Conservation (phyloP, 1,140 invertebrate species). For the Parasteatoda tepidariorum region DNA sequence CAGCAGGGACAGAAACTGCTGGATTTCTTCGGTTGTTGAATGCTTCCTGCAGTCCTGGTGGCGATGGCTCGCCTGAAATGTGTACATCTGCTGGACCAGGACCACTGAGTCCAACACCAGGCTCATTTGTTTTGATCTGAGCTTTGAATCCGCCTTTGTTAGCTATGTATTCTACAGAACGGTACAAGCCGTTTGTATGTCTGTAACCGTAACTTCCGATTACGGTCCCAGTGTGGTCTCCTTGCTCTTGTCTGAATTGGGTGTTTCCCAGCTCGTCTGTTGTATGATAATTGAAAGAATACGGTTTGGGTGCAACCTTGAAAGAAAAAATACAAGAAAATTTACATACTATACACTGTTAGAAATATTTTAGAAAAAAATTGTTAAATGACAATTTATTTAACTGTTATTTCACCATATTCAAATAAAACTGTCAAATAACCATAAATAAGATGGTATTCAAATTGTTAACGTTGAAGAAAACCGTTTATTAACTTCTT, state of each 20-base stretch:
- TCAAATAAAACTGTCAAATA: neutral
- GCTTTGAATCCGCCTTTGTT: constrained; percentile 61
- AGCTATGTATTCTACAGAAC: constrained; percentile 62
- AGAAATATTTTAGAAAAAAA: neutral
- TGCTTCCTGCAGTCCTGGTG: neutral
- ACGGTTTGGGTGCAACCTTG: constrained; percentile 53
- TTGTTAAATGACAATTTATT: neutral
- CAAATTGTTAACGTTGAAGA: too few relatives aligned
- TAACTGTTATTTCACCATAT: neutral
- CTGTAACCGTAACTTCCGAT: constrained; percentile 61
- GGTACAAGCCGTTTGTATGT: constrained; percentile 55
- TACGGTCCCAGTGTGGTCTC: constrained; percentile 51
- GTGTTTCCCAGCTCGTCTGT: constrained; percentile 58
- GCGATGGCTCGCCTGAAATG: neutral
- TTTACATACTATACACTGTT: neutral
- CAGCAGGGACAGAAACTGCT: neutral
- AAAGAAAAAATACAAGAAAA: neutral
- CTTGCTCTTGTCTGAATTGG: constrained; percentile 48
- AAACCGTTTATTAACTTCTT: too few relatives aligned
- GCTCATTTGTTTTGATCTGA: constrained; percentile 62
- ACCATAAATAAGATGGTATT: too few relatives aligned
- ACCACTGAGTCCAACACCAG: constrained; percentile 46
- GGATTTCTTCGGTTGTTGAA: neutral
- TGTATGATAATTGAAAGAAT: constrained; percentile 61
- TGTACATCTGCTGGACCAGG: constrained; percentile 31